Base-by-base conservation (phyloP, 2,113 vertebrate species). In the Chionodraco myersi region DNA sequence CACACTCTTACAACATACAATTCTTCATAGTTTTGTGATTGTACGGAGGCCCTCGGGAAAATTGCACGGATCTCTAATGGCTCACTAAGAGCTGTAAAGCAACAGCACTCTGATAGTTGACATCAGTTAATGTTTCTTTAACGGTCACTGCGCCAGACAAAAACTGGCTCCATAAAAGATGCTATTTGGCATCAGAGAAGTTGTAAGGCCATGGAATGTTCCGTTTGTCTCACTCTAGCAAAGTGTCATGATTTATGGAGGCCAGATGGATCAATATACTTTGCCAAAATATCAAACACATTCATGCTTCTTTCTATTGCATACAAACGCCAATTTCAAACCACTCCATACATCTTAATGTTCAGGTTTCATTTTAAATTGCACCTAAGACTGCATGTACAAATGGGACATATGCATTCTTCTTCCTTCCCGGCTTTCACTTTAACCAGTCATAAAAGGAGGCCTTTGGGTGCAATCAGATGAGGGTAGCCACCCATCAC, bases 41-140 rank as follows among this genome's bases (percentile, higher is more conserved):
- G 6, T 66, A 45, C 47, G 52, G 45, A 47, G 21, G 0, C 34
- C 54, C 10, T 65, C 0, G 11, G 51, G 48, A 70, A 49, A 65
- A 59, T n/a, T 57, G n/a, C 53, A 75, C 6, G 65, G n/a, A 11
- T 69, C 45, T 61, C 7, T 62, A 76, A 63, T 72, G 44, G 23
- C 26, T 63, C 47, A 2, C 1, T 30, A 36, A 54, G 30, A 58
- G n/a, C 48, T 51, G 56, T 30, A 10, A 65, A 15, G 41, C 48
- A 30, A 9, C 9, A 62, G 11, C 48, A 36, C 10, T 23, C 54
- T 73, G 61, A 82, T 78, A 18, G 23, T 41, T 83, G 58, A 49
- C 79, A 75, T 77, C 67, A 61, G 51, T 79, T 49, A 21, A 53
- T 30, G 65, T 44, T 57, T 65, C 23, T 48, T 76, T 58, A 54